Evolutionary conservation across 2,113 vertebrate species (phyloP).

Genomic region (Irena cyanogastra): DNA sequence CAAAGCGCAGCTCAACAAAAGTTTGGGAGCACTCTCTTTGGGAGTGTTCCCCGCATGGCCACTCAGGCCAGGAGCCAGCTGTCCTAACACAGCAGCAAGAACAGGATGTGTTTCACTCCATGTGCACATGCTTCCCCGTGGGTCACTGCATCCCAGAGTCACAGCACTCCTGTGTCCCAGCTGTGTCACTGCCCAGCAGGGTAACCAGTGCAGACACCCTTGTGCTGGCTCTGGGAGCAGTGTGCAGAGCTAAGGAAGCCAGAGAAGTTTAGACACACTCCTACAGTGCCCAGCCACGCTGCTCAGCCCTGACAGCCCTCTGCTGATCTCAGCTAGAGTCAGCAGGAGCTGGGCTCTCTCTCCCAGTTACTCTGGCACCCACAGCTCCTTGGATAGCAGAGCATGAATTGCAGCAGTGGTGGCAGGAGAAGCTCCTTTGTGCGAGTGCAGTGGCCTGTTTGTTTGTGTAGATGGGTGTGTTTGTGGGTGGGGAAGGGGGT

Average conservation of each 20-base stretch:
- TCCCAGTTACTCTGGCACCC: conserved; percentile 4
- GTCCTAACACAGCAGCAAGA: background rate
- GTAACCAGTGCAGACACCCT: fast-evolving
- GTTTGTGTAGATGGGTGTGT: conserved; percentile 36
- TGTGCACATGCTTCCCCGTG: background rate
- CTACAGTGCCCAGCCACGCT: background rate
- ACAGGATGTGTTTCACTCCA: background rate
- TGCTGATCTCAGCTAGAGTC: background rate
- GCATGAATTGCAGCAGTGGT: background rate
- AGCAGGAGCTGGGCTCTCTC: background rate
- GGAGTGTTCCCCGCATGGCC: background rate
- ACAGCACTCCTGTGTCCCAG: background rate
- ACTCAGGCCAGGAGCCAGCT: background rate
- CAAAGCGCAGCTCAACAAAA: background rate
- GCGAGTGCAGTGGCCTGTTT: conserved; percentile 47
- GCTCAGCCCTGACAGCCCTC: background rate
- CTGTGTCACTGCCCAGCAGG: background rate
- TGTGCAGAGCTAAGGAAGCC: background rate
- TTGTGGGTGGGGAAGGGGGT: background rate
- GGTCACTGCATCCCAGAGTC: background rate
- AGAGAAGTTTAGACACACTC: background rate
- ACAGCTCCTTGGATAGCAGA: conserved; percentile 5
- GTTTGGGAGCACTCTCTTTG: fast-evolving
- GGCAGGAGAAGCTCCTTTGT: conserved; percentile 52
- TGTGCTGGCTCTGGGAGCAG: background rate